These are phyloP conservation scores for Chanos chanos DNA, from an alignment of 2,797 vertebrate species.

Conservation along the genomic window DNA sequence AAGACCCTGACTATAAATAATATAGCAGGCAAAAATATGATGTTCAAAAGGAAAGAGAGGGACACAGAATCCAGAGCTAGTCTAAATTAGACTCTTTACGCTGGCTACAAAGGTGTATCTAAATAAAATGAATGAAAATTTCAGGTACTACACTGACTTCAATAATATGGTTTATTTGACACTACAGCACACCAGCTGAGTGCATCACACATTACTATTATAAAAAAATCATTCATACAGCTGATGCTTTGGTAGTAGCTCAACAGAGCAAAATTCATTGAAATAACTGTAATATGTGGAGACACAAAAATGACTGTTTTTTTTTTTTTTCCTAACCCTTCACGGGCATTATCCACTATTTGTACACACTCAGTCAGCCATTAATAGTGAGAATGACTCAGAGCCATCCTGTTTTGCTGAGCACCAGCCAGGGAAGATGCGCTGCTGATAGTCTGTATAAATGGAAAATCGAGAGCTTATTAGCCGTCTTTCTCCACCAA, in stretches of 20 bases:
- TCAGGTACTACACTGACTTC: slow-evolving; percentile 5
- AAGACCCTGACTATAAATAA: slow-evolving; percentile 35
- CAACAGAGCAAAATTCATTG: too few relatives aligned
- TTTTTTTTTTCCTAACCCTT: too few relatives aligned
- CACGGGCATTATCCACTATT: too few relatives aligned
- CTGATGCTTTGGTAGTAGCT: too few relatives aligned
- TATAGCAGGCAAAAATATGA: slow-evolving; percentile 28
- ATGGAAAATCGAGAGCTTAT: slow-evolving; percentile 30
- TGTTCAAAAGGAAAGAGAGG: slow-evolving; percentile 21
- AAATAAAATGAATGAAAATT: slow-evolving; percentile 28
- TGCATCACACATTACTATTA: too few relatives aligned
- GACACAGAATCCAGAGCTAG: slow-evolving; percentile 17
- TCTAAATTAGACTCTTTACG: slow-evolving; percentile 15
- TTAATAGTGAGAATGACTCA: not conserved
- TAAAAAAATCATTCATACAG: too few relatives aligned
- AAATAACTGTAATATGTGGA: too few relatives aligned
- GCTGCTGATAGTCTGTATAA: slow-evolving; percentile 26
- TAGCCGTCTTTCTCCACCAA: slow-evolving; percentile 23
- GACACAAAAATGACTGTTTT: too few relatives aligned
- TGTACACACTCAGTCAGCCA: too few relatives aligned
- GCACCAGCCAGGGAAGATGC: slow-evolving; percentile 16
- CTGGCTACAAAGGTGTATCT: slow-evolving; percentile 21
- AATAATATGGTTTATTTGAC: slow-evolving; percentile 30
- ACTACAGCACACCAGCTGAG: slow-evolving; percentile 2
- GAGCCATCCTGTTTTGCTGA: slow-evolving; percentile 2